Percentiles rank a stretch among this genome's conserved stretches.
These are phyloP conservation scores for Eueremaeus valkanovi DNA, from an alignment of 2,888 invertebrate genomes.

Conservation along the genomic window DNA sequence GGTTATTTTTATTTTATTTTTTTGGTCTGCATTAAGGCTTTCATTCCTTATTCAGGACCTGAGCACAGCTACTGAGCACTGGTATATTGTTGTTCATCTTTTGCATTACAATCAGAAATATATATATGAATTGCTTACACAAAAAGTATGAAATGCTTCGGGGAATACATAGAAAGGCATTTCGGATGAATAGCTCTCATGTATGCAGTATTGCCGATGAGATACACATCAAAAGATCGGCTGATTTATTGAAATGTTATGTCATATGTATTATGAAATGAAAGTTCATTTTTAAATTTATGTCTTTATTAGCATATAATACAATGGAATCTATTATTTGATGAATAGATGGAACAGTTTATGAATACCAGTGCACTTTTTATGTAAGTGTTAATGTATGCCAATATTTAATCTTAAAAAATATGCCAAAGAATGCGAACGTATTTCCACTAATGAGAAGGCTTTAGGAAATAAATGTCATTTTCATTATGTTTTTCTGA, in stretches of 20 bases:
- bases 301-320: neutral
- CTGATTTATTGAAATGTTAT: slow-evolving; percentile 21
- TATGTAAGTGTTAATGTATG: no score
- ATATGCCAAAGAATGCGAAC: no score
- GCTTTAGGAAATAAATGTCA: slow-evolving; percentile 7
- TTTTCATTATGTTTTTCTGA: neutral
- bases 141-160: slow-evolving; percentile 22
- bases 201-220: neutral
- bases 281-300: slow-evolving; percentile 10
- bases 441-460: neutral
- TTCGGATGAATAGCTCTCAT: slow-evolving; percentile 20
- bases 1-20: neutral
- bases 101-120: neutral
- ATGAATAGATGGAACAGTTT: no score
- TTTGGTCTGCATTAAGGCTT: neutral
- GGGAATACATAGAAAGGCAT: neutral
- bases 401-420: no score
- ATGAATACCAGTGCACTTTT: no score
- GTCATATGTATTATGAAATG: neutral
- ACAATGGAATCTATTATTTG: neutral
- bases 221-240: neutral
- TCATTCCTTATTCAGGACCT: no score
- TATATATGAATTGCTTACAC: no score
- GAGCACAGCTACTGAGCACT: no score
- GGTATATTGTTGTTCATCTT: neutral